A percentile compares a stretch with the other conserved stretches of the same genome.
phyloP scores from a whole-genome alignment of 2,797 vertebrate genomes.

The Scolopax rusticola region DNA sequence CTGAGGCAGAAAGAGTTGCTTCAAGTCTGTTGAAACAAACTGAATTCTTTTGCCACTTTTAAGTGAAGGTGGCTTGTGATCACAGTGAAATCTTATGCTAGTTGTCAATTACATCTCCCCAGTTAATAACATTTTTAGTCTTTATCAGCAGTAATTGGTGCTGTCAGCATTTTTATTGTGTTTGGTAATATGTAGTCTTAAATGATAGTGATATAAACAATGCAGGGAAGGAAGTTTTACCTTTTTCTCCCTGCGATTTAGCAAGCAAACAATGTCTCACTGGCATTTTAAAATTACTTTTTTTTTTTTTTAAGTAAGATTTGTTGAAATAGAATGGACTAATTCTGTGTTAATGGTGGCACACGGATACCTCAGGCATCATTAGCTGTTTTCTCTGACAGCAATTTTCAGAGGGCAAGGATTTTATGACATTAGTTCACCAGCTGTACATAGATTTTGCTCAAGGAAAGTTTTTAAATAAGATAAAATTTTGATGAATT shows the following conservation, averaged over 20 bases:
- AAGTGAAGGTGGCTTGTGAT: background rate
- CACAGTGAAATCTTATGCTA: background rate
- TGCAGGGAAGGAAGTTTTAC: background rate
- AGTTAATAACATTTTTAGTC: background rate
- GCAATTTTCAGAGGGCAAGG: background rate
- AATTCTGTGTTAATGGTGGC: background rate
- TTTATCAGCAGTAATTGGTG: background rate
- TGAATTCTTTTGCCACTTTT: background rate
- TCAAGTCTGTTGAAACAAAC: background rate
- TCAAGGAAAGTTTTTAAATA: background rate
- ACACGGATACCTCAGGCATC: background rate
- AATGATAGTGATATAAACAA: background rate
- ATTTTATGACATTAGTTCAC: constrained; percentile 11
- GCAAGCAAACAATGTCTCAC: rapidly evolving
- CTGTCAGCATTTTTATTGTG: background rate
- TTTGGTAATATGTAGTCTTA: background rate
- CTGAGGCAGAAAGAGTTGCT: background rate
- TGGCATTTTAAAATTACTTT: background rate
- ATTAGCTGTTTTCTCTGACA: background rate
- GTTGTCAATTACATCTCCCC: background rate
- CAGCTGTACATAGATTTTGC: background rate
- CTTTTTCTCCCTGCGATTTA: too few species aligned
- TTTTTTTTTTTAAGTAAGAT: background rate
- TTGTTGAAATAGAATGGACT: background rate
- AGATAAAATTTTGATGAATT: background rate